These are phyloP conservation scores for Molothrus aeneus DNA, from an alignment of 2,797 vertebrate genomes.

Conservation along the genomic window DNA sequence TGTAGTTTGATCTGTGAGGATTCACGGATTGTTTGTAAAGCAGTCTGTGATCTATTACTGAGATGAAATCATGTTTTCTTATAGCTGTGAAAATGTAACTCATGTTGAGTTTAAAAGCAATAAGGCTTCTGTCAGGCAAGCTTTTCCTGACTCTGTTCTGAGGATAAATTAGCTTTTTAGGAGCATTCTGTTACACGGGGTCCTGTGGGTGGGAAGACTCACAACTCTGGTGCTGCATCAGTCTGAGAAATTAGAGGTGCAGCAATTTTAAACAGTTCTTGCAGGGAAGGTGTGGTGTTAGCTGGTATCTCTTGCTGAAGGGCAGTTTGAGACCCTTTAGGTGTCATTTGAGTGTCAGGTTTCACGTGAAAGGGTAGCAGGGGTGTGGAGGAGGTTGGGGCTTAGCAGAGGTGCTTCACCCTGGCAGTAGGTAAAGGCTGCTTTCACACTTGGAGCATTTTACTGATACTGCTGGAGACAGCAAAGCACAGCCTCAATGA, in stretches of 20 bases:
- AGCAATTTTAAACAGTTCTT: background rate
- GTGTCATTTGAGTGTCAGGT: background rate
- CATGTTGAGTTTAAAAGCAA: background rate
- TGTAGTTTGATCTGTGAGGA: background rate
- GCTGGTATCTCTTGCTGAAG: background rate
- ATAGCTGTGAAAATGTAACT: background rate
- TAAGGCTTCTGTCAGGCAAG: background rate
- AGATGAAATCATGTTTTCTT: background rate
- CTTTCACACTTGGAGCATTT: background rate
- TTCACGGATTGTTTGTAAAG: background rate
- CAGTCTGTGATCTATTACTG: background rate
- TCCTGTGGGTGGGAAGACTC: background rate
- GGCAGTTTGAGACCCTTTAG: background rate
- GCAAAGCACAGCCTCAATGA: background rate
- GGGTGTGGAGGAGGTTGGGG: background rate
- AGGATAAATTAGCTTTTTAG: background rate
- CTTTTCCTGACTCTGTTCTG: background rate
- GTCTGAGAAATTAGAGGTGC: background rate
- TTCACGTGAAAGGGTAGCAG: background rate
- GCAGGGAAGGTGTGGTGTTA: background rate
- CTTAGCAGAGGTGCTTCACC: background rate
- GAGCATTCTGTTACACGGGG: background rate
- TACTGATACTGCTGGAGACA: background rate
- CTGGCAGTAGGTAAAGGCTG: background rate
- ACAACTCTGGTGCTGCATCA: background rate